These are phyloP conservation scores for Pherbina coryleti DNA, from an alignment of 2,888 invertebrate genomes.

Conservation along the genomic window DNA sequence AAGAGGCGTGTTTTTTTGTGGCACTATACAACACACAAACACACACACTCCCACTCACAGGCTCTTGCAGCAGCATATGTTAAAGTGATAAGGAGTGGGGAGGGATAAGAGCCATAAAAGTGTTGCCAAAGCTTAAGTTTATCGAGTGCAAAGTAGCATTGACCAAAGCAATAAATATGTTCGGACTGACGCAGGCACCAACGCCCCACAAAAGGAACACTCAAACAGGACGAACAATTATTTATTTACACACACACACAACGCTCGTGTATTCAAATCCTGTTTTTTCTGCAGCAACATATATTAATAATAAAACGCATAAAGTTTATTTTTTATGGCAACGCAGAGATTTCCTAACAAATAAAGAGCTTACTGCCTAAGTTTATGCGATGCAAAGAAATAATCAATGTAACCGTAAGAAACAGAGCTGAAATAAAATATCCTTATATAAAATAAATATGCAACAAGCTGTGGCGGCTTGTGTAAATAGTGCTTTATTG, in stretches of 20 bases:
- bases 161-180: slow-evolving; percentile 35
- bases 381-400: not conserved
- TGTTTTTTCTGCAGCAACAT: too few relatives aligned
- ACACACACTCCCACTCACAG: too few relatives aligned
- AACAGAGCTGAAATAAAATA: too few relatives aligned
- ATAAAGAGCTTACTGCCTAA: not conserved
- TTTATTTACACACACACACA: not conserved
- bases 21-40: too few relatives aligned
- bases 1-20: slow-evolving; percentile 39
- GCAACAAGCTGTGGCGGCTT: not conserved
- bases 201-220: not conserved
- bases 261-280: not conserved
- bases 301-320: too few relatives aligned
- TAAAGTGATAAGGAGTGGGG: too few relatives aligned
- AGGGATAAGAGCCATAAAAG: not conserved
- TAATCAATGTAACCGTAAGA: not conserved
- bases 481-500: not conserved
- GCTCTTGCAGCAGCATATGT: not conserved
- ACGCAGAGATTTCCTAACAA: not conserved
- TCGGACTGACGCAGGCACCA: not conserved
- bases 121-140: slow-evolving; percentile 35
- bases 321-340: too few relatives aligned
- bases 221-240: not conserved
- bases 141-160: slow-evolving; percentile 31
- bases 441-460: not conserved